A percentile compares a stretch with the other conserved stretches of the same genome.
phyloP scores from a whole-genome alignment of 2,888 invertebrate species.

The Drosophila seclusa region DNA sequence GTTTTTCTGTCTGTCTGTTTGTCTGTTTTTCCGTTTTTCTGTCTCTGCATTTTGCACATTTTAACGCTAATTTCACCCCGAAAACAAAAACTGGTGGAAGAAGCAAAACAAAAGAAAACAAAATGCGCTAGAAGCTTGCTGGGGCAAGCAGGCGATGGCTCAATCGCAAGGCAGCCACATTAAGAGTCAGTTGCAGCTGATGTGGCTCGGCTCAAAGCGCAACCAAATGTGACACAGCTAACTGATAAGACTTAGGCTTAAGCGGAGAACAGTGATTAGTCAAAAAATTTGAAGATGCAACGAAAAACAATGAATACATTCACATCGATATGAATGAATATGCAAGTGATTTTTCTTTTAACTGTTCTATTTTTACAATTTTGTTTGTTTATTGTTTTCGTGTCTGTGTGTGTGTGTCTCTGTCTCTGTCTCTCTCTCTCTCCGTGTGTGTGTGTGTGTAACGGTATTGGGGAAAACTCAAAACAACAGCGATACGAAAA shows the following conservation, averaged over 20 bases:
- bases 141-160: constrained; percentile 38
- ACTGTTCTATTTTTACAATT: constrained; percentile 47
- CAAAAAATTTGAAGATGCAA: constrained; percentile 8
- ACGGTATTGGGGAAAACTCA: constrained; percentile 66
- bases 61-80: constrained; percentile 68
- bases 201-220: neutral
- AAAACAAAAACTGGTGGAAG: constrained; percentile 32
- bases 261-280: constrained; percentile 37
- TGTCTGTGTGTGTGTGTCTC: neutral
- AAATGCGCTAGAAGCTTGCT: constrained; percentile 61
- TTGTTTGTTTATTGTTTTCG: constrained; percentile 14
- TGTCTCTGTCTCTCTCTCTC: neutral
- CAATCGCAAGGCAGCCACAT: constrained; percentile 54
- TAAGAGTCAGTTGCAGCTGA: constrained; percentile 34
- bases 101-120: constrained; percentile 30
- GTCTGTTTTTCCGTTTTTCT: neutral
- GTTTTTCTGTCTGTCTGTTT: constrained; percentile 13
- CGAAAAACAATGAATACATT: constrained; percentile 24
- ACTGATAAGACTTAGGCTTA: neutral
- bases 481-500: constrained; percentile 32
- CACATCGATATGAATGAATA: constrained; percentile 9
- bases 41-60: constrained; percentile 33
- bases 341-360: constrained; percentile 52
- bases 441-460: constrained; percentile 33
- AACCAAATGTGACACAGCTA: neutral